Evolutionary conservation across 2,113 vertebrate species (phyloP).

Genomic region (Oncorhynchus keta): DNA sequence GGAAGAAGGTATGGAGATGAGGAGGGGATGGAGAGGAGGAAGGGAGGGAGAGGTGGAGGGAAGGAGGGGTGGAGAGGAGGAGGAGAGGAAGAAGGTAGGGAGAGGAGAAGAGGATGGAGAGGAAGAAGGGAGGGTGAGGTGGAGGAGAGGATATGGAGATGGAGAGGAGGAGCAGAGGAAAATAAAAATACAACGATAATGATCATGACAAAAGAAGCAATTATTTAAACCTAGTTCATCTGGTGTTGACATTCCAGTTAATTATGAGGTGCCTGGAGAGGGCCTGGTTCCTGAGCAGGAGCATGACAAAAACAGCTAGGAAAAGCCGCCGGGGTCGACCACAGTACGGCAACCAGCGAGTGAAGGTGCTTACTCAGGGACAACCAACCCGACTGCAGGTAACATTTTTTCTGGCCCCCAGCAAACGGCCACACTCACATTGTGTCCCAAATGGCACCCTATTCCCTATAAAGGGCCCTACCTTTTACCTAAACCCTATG

Average conservation of each 20-base stretch:
- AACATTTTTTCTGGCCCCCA: slow-evolving; percentile 6
- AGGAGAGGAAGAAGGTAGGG: no score
- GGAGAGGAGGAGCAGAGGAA: slow-evolving; percentile 13
- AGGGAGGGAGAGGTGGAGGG: slow-evolving; percentile 15
- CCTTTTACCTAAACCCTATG: no score
- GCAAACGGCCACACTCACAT: not conserved
- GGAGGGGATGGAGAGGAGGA: slow-evolving; percentile 7
- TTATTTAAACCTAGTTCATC: slow-evolving; percentile 60
- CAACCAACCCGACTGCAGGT: slow-evolving; percentile 18
- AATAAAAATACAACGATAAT: slow-evolving; percentile 60
- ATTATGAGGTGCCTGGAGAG: slow-evolving; percentile 57
- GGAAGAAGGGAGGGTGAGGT: not conserved
- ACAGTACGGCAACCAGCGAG: not conserved
- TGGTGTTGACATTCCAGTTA: slow-evolving; percentile 63
- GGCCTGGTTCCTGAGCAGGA: slow-evolving; percentile 10
- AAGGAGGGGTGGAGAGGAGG: not conserved
- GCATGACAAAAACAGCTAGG: slow-evolving; percentile 38
- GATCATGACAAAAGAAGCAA: slow-evolving; percentile 66
- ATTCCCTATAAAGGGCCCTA: not conserved
- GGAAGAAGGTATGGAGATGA: not conserved
- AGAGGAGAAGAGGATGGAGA: no score
- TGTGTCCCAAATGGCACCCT: not conserved
- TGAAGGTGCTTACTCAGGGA: slow-evolving; percentile 22
- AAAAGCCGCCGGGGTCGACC: slow-evolving; percentile 15
- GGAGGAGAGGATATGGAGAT: slow-evolving; percentile 10